A percentile compares a stretch with the other conserved stretches of the same genome.
Evolutionary conservation across 2,888 invertebrate genomes (phyloP).

Genomic region (Oligia strigilis): DNA sequence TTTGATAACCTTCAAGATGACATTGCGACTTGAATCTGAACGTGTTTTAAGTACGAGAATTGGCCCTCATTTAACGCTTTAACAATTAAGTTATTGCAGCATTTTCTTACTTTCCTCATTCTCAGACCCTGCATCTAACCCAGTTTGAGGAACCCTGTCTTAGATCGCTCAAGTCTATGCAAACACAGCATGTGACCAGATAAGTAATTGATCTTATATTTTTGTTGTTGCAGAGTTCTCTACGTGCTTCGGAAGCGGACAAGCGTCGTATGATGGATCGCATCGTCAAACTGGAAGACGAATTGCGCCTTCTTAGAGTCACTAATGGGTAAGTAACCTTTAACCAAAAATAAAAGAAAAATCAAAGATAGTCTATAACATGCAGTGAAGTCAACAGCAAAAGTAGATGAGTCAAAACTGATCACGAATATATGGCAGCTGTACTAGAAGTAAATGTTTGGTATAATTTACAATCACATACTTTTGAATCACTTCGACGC

Average conservation of each 20-base stretch:
- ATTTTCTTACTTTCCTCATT: background rate
- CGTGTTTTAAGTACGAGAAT: background rate
- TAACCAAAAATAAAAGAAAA: background rate
- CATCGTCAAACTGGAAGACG: conserved; percentile 92
- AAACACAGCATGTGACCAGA: conserved; percentile 9
- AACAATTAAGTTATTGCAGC: background rate
- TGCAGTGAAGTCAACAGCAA: background rate
- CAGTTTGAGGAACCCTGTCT: background rate
- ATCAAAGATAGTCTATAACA: no score
- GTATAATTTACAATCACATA: no score
- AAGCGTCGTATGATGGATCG: conserved; percentile 93
- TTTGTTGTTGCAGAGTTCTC: conserved; percentile 90
- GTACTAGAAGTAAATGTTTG: no score
- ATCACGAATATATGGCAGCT: no score
- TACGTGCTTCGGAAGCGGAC: conserved; percentile 92
- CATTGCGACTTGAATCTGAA: background rate
- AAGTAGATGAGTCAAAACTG: no score
- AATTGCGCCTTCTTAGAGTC: conserved; percentile 88
- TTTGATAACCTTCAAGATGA: no score
- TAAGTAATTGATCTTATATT: conserved; percentile 32
- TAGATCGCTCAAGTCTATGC: background rate
- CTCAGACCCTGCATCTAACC: background rate
- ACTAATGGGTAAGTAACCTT: conserved; percentile 77
- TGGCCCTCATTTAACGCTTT: background rate
- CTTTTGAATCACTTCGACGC: no score